Conservation (phyloP, 2,797 vertebrate species). For the Dromococcyx pavoninus region DNA sequence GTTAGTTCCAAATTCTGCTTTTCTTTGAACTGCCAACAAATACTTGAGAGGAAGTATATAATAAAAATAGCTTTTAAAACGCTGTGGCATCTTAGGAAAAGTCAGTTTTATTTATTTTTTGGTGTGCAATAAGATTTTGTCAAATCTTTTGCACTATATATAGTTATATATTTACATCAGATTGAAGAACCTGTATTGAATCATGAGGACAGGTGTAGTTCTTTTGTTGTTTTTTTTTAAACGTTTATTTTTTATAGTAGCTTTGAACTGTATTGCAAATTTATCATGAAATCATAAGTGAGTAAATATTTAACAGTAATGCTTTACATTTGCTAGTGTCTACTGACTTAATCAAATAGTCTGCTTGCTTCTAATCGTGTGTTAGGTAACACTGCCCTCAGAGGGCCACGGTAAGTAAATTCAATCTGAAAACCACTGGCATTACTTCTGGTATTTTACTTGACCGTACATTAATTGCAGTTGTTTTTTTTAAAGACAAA, state of each 20-base stretch:
- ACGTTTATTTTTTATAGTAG: not conserved
- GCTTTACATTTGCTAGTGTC: conserved; percentile 4
- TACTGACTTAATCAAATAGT: conserved; percentile 39
- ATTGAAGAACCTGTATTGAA: not conserved
- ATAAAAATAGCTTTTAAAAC: not conserved
- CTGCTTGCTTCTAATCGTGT: conserved; percentile 54
- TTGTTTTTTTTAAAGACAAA: not conserved
- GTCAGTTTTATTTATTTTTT: not conserved
- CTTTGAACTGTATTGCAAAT: not conserved
- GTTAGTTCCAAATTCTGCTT: not conserved
- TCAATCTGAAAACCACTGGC: conserved; percentile 62
- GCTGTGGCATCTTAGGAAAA: not conserved
- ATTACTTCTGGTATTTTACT: conserved; percentile 3
- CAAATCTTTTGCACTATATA: not conserved
- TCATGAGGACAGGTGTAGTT: not conserved
- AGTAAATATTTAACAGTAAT: not conserved
- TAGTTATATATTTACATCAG: not conserved
- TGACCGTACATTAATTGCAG: not conserved
- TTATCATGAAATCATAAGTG: not conserved
- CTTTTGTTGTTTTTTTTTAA: not conserved
- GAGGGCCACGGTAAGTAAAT: conserved; percentile 81
- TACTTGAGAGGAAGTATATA: not conserved
- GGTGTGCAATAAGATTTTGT: not conserved
- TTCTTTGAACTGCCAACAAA: not conserved
- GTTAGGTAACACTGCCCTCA: conserved; percentile 82